These are phyloP conservation scores for Naso thynnoides DNA, from an alignment of 2,797 vertebrate species.

Conservation along the genomic window DNA sequence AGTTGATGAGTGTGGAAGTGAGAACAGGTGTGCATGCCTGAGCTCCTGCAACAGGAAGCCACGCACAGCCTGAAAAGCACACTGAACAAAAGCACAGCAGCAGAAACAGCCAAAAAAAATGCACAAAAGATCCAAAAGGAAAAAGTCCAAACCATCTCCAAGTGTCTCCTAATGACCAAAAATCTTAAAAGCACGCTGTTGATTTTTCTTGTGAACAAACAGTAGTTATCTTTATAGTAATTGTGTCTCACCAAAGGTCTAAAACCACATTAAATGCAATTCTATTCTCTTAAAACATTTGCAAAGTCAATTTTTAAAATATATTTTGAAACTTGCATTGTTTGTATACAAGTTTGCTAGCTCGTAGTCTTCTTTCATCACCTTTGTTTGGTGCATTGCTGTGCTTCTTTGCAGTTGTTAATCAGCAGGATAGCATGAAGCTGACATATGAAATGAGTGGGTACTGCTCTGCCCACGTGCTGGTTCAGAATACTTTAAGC, in stretches of 20 bases:
- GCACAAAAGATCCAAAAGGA: too few relatives aligned
- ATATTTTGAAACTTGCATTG: background rate
- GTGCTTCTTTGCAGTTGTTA: background rate
- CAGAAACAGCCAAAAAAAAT: too few relatives aligned
- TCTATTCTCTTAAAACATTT: background rate
- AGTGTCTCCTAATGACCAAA: too few relatives aligned
- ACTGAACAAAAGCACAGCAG: too few relatives aligned
- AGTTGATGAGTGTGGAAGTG: too few relatives aligned
- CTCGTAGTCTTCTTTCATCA: background rate
- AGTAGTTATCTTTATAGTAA: background rate
- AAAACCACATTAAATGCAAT: background rate
- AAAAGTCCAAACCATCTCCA: too few relatives aligned
- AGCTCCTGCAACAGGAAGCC: too few relatives aligned
- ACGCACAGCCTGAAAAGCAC: too few relatives aligned
- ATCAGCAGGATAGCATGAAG: background rate
- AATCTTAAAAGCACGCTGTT: background rate
- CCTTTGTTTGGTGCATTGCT: background rate
- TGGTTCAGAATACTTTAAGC: too few relatives aligned
- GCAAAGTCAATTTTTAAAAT: too few relatives aligned
- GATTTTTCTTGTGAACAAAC: background rate
- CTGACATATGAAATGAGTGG: background rate
- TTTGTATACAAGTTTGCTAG: background rate
- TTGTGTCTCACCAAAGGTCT: background rate
- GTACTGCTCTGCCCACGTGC: too few relatives aligned
- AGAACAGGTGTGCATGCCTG: too few relatives aligned